Base-by-base conservation (phyloP, 2,888 invertebrate genomes). In the Tetrapedia diversipes region DNA sequence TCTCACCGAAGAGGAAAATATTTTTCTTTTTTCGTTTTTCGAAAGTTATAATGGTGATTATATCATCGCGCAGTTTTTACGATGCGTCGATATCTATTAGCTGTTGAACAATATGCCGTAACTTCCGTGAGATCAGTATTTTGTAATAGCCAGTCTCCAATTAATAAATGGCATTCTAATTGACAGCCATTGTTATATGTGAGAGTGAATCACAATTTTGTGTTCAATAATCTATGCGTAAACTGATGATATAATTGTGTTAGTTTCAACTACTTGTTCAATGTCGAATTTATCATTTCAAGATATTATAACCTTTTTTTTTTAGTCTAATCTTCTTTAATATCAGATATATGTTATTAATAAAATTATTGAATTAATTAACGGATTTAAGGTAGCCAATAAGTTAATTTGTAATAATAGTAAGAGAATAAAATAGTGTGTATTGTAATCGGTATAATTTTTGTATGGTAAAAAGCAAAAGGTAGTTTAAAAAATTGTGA, bases 81-180 rank as follows among this genome's bases (percentile, higher is more conserved):
- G 11, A 39, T 14, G 34, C 3, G 6, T 39, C 49, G 41, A 68
- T 67, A 43, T 51, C 67, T 47, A 41, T 59, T 16, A n/a, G 59
- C 2, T 11, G 3, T 27, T 45, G 43, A 71, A 57, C 41, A 37
- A 45, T 32, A 32, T 19, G 22, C 10, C 29, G 11, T 2, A 10
- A 4, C n/a, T 61, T 69, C 43, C n/a, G 32, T 14, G 32, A 37
- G 14, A 67, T 67, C 34, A 16, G 34, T 71, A 66, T 41, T 66
- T 65, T 57, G 24, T 32, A 65, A 54, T 14, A n/a, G 29, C n/a
- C 16, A 27, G 3, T 45, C 45, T 39, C 19, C 54, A 60, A 67
- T 59, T 60, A 27, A 22, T 54, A 45, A 37, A 27, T 27, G 3
- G 11, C 39, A 34, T 11, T 59, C 14, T 54, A 29, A 47, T 54